A percentile compares a stretch with the other conserved stretches of the same genome.
Evolutionary conservation across 2,888 invertebrate genomes (phyloP).

Genomic region (Apoda limacodes): DNA sequence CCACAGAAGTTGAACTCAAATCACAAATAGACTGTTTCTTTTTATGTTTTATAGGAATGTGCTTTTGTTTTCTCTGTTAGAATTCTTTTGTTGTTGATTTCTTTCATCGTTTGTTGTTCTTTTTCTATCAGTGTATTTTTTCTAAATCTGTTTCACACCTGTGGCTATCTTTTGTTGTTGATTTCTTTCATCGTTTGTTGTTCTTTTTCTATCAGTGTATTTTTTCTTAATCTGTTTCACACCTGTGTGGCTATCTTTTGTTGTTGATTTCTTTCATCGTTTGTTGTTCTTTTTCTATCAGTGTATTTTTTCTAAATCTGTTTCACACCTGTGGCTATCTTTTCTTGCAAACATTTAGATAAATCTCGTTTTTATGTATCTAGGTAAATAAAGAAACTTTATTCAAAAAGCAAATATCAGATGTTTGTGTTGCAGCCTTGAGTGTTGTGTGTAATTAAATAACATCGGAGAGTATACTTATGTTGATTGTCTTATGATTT

Average conservation of each 20-base stretch:
- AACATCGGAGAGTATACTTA: conserved; percentile 8
- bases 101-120: not conserved
- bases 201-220: not conserved
- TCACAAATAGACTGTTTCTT: conserved; percentile 4
- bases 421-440: conserved; percentile 4
- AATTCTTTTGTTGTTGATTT: not conserved
- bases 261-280: not conserved
- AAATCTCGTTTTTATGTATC: not conserved
- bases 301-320: not conserved
- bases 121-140: not conserved
- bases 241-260: too few relatives aligned
- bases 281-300: not conserved
- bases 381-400: conserved; percentile 1
- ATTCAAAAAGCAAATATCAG: conserved; percentile 5
- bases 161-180: not conserved
- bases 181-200: not conserved
- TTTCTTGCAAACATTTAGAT: not conserved
- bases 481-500: conserved; percentile 1
- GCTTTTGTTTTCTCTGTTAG: conserved; percentile 1
- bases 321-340: not conserved
- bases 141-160: too few relatives aligned
- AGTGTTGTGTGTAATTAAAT: too few relatives aligned
- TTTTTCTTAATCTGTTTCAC: too few relatives aligned
- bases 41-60: not conserved
- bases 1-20: conserved; percentile 4